These are phyloP conservation scores for Magallana ariakensis DNA, from an alignment of 1,140 invertebrate species.

Conservation along the genomic window DNA sequence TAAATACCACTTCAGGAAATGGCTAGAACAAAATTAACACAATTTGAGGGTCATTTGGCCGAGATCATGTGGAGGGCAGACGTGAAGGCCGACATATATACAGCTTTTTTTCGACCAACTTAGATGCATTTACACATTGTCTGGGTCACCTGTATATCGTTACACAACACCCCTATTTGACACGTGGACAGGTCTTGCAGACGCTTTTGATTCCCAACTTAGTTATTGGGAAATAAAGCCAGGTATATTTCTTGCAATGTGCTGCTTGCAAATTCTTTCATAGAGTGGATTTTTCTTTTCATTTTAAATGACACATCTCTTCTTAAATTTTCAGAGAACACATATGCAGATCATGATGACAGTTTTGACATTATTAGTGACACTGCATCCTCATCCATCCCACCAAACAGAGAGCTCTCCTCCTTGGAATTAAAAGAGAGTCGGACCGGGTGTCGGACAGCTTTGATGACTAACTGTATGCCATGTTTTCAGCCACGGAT, in stretches of 20 bases:
- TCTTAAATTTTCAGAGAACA: neutral
- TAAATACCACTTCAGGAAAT: constrained; percentile 43
- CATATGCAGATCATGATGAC: neutral
- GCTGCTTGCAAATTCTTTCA: neutral
- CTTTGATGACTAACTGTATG: neutral
- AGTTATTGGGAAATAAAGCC: neutral
- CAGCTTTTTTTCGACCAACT: constrained; percentile 15
- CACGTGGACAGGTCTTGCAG: constrained; percentile 21
- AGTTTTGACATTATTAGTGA: neutral
- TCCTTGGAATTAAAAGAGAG: neutral
- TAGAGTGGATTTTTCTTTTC: neutral
- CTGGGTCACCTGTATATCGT: neutral
- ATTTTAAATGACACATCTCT: neutral
- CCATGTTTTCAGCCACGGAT: neutral
- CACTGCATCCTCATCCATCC: neutral
- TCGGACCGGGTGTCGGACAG: neutral
- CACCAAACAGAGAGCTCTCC: neutral
- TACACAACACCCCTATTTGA: constrained; percentile 37
- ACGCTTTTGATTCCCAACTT: too few relatives aligned
- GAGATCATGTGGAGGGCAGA: constrained; percentile 29
- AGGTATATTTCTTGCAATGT: neutral
- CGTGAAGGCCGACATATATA: neutral
- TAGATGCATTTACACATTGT: neutral
- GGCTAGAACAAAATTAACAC: neutral
- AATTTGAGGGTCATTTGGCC: constrained; percentile 33